Conservation (phyloP, 2,888 invertebrate species). For the Eledona agricola region DNA sequence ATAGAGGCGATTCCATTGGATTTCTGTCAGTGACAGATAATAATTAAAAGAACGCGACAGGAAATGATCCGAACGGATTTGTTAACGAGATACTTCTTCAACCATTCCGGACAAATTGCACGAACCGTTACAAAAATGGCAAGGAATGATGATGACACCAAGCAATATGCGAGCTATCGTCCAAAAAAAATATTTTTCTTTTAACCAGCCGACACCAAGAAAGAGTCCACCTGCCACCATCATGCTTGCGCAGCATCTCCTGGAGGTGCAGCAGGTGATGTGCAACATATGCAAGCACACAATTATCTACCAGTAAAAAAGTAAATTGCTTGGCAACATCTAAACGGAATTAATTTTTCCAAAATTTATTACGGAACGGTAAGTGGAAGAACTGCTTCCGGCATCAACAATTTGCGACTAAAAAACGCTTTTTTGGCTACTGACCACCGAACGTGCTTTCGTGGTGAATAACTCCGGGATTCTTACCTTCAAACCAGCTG, state of each 20-base stretch:
- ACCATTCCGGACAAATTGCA: conserved; percentile 10
- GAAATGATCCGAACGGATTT: no score
- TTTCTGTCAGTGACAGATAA: no score
- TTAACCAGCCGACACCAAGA: conserved; percentile 1
- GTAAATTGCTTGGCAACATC: conserved; percentile 4
- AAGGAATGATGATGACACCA: no score
- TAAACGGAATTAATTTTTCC: conserved; percentile 15
- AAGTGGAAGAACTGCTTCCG: conserved; percentile 10
- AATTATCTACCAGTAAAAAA: conserved; percentile 19
- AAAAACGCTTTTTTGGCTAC: conserved; percentile 15
- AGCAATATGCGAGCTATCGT: no score
- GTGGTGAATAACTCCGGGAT: conserved; percentile 5
- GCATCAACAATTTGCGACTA: conserved; percentile 2
- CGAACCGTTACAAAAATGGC: no score
- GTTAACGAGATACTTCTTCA: no score
- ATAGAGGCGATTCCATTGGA: no score
- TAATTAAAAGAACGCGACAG: no score
- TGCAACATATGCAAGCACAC: conserved; percentile 34
- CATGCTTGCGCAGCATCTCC: conserved; percentile 35
- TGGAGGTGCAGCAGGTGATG: conserved; percentile 37
- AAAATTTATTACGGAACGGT: conserved; percentile 8
- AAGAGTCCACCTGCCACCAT: conserved; percentile 32
- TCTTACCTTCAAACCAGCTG: no score
- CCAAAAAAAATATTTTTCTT: no score
- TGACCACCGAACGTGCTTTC: conserved; percentile 14